These are phyloP conservation scores for Chamaea fasciata DNA, from an alignment of 2,113 vertebrate species.

Conservation along the genomic window DNA sequence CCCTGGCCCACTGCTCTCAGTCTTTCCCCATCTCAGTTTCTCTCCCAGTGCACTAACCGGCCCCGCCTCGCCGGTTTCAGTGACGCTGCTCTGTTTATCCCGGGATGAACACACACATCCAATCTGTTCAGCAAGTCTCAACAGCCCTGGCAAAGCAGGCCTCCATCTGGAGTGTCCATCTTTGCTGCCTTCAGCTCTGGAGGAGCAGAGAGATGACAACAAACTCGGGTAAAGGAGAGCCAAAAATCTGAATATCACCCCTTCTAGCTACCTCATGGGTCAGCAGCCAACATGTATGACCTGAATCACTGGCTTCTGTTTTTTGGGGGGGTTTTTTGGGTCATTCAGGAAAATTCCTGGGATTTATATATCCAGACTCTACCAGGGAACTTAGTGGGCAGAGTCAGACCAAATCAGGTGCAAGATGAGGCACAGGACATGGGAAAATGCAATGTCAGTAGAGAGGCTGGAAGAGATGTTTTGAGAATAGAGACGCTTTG, in stretches of 20 bases:
- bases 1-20: not conserved
- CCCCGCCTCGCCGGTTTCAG: not conserved
- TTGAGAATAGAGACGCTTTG: not conserved
- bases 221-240: not conserved
- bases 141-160: not conserved
- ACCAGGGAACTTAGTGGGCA: not conserved
- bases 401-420: not conserved
- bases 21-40: not conserved
- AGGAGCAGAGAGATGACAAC: not conserved
- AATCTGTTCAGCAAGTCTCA: not conserved
- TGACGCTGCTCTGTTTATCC: not conserved
- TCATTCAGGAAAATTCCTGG: not conserved
- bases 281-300: not conserved
- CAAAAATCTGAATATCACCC: not conserved
- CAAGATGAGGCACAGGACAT: not conserved
- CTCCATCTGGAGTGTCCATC: not conserved
- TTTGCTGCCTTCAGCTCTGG: not conserved
- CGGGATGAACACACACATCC: not conserved
- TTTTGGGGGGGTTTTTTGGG: not conserved
- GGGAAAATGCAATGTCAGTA: not conserved
- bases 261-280: not conserved
- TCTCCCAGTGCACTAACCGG: not conserved
- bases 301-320: not conserved
- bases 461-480: not conserved
- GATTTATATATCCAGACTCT: not conserved